Base-by-base conservation (phyloP, 2,113 vertebrate genomes). In the Lichenostomus cassidix region DNA sequence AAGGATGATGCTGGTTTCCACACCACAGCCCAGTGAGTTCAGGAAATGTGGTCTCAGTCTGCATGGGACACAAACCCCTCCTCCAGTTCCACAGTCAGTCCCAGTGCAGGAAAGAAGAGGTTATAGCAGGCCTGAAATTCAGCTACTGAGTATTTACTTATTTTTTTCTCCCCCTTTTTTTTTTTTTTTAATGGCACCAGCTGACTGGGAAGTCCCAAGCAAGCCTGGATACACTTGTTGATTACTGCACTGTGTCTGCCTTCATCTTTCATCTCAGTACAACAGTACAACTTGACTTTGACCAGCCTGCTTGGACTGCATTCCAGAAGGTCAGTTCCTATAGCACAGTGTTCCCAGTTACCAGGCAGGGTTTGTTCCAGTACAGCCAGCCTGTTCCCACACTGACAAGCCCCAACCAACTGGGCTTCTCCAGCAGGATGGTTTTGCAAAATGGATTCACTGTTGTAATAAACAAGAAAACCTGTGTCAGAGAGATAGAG, bases 261-360 rank as follows among this genome's bases (percentile, higher is more conserved):
- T 95, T 97, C 86, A 74, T 97, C 92, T 64, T 95, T 28, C 94
- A 97, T 10, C 96, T 97, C 64, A 78, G 80, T 3, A 81, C 80
- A 41, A 68, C 37, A 35, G 95, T 94, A 90, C 59, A 52, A 0
- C 15, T 90, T 29, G 89, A 94, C 47, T 63, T 89, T 1, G 60
- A 77, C 1, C 1, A 0, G 46, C 55, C 90, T n/a, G 76, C 42
- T 12, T 80, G 92, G 90, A 74, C 68, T 9, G 55, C 75, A 5
- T 95, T 95, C 94, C 95, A 89, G 86, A 91, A 96, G 96, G 96
- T 95, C 86, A 83, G 96, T 92, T 33, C 55, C 62, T 31, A 6
- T 50, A 63, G 81, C 1, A 4, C 33, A 22, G 20, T n/a, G 59
- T 9, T 65, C 58, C 81, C 80, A 83, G 21, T 31, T 31, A 37